Evolutionary conservation across 2,797 vertebrate genomes (phyloP).

Genomic region (Oreochromis grahami): DNA sequence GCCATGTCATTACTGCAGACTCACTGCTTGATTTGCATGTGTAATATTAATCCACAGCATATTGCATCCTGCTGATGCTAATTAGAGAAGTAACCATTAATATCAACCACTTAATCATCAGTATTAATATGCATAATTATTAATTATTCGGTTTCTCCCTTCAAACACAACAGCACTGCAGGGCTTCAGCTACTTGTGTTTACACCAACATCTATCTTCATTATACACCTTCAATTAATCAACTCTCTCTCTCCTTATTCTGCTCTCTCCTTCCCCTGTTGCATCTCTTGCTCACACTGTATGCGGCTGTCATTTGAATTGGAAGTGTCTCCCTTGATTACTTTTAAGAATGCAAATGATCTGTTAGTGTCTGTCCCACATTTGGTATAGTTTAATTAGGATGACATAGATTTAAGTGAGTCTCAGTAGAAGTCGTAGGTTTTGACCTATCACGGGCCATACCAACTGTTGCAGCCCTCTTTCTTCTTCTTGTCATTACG

Average conservation of each 20-base stretch:
- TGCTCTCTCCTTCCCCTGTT: not conserved
- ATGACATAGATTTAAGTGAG: not conserved
- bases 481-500: not conserved
- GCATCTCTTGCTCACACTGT: not conserved
- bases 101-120: constrained; percentile 69
- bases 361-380: not conserved
- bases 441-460: not conserved
- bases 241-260: not conserved
- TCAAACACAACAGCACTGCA: constrained; percentile 25
- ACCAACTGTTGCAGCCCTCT: not conserved
- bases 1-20: not conserved
- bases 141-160: constrained; percentile 61
- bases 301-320: constrained; percentile 1
- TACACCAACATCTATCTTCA: constrained; percentile 64
- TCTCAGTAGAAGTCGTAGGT: not conserved
- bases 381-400: constrained; percentile 8
- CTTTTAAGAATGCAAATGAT: constrained; percentile 29
- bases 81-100: constrained; percentile 71
- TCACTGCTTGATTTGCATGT: constrained; percentile 52
- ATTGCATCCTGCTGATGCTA: constrained; percentile 64
- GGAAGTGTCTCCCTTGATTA: constrained; percentile 8
- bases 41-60: constrained; percentile 52
- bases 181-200: constrained; percentile 40
- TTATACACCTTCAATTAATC: constrained; percentile 45
- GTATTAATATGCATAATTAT: constrained; percentile 73